Evolutionary conservation across 2,113 vertebrate genomes (phyloP), one percentile per base, ranked within the genome.

Genomic region (Corvus hawaiiensis): DNA sequence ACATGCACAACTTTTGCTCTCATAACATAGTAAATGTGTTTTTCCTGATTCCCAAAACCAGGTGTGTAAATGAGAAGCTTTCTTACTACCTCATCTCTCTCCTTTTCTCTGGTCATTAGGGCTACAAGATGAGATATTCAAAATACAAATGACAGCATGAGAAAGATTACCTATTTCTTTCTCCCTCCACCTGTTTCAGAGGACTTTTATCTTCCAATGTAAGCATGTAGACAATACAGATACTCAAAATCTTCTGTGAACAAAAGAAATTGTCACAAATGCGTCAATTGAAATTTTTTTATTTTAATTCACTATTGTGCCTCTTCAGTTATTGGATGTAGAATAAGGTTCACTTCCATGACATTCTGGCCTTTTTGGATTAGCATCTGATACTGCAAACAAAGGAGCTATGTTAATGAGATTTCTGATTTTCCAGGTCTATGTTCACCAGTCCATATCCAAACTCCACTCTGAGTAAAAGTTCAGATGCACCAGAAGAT

Each of bases 201-300:
- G 62, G 0, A 3, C 1, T 48, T 62, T 62, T 62, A 20, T 64
- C 93, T 89, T 58, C 15, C 19, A 41, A 5, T 7, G 3, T 18
- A 73, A 84, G 8, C 21, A 20, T 28, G 6, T 41, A 37, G 66
- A 67, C 37, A 52, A 48, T 20, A 67, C 6, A 35, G 26, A 35
- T 16, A 43, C 18, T 74, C 7, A 78, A 82, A 85, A 23, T 22
- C 24, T 49, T n/a, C 4, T 52, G 17, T n/a, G 35, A 82, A 67
- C 11, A 69, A 73, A 87, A 82, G 11, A 71, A 62, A 4, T 33
- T 73, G 11, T 32, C 4, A 27, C 7, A 68, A 84, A 48, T 6
- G 2, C 5, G 2, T 21, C 9, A 46, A 18, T 0, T 28, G 16
- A 52, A 9, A 10, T 1, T 4, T 39, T 82, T 62, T 55, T 6